Evolutionary conservation across 2,797 vertebrate species (phyloP), one percentile per base, ranked within the genome.

Genomic region (Anabas testudineus): DNA sequence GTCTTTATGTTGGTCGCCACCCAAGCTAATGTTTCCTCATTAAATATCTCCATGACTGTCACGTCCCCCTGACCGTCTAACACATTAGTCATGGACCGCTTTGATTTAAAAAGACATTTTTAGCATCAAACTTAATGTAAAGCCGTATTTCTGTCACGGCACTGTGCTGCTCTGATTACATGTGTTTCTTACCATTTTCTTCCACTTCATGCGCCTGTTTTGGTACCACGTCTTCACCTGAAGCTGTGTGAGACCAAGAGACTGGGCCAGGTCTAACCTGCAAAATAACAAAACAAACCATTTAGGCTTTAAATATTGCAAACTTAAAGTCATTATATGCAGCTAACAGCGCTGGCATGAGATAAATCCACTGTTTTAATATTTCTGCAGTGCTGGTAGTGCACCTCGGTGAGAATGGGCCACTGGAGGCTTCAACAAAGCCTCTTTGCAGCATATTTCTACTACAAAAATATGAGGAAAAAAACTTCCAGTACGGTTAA

Each of bases 221-320:
- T 99, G 98, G 93, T 99, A 99, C 98, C 98, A 99, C 0, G 98
- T 99, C 94, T 99, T 99, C 85, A 99, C 98, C 89, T 99, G 98
- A 36, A 99, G 96, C 86, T 99, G 98, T 37, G 98, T 98, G 80
- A 99, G 95, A n/a, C 98, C 98, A 54, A 99, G 90, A 0, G 97
- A 96, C 60, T 99, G 98, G 21, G 98, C 98, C 82, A 99, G 90
- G 88, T 99, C 98, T 60, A 99, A 92, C 90, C 98, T 99, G 85
- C 15, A 58, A 63, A 74, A 70, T 80, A 69, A 91, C 19, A 87
- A 18, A 43, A 77, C 5, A 60, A 52, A 71, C 41, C 6, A 24
- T 41, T 41, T 41, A 41, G 13, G 5, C n/a, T n/a, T n/a, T 7
- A 7, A 30, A 30, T 30, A 30, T 30, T 7, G 6, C 24, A 24